phyloP scores from a whole-genome alignment of 2,113 vertebrate species.

The Proterorhinus semilunaris region DNA sequence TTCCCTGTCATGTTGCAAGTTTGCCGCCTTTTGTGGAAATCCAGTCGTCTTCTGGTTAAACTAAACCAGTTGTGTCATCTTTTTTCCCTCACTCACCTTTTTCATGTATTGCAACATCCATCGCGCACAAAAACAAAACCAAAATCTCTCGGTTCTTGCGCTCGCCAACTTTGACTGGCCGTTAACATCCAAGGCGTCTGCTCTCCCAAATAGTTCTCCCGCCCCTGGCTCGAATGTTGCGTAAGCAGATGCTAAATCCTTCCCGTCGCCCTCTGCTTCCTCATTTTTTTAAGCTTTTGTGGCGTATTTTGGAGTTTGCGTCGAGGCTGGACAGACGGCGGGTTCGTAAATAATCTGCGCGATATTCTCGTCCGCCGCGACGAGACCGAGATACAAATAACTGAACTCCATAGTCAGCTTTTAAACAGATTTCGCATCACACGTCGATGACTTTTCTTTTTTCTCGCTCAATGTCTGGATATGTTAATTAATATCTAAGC shows the following conservation, averaged over 20 bases:
- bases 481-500: slow-evolving; percentile 75
- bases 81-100: neutral
- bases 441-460: neutral
- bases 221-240: slow-evolving; percentile 6
- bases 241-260: slow-evolving; percentile 5
- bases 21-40: neutral
- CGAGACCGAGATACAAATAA: neutral
- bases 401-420: neutral
- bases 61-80: slow-evolving; percentile 11
- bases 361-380: slow-evolving; percentile 31
- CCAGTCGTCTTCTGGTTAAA: slow-evolving; percentile 21
- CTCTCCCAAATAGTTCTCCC: neutral
- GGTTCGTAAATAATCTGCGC: slow-evolving; percentile 21
- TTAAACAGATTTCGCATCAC: neutral
- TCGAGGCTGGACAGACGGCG: slow-evolving; percentile 11
- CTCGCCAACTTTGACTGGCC: neutral
- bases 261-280: slow-evolving; percentile 1
- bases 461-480: slow-evolving; percentile 24
- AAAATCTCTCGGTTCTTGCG: neutral
- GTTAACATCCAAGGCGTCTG: slow-evolving; percentile 10
- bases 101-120: neutral
- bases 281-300: slow-evolving; percentile 3
- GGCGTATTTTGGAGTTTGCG: neutral
- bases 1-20: neutral
- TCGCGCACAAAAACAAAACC: slow-evolving; percentile 1